Percentiles rank a stretch among this genome's conserved stretches.
These are phyloP conservation scores for Tetrax tetrax DNA, from an alignment of 2,113 vertebrate species.

Conservation along the genomic window DNA sequence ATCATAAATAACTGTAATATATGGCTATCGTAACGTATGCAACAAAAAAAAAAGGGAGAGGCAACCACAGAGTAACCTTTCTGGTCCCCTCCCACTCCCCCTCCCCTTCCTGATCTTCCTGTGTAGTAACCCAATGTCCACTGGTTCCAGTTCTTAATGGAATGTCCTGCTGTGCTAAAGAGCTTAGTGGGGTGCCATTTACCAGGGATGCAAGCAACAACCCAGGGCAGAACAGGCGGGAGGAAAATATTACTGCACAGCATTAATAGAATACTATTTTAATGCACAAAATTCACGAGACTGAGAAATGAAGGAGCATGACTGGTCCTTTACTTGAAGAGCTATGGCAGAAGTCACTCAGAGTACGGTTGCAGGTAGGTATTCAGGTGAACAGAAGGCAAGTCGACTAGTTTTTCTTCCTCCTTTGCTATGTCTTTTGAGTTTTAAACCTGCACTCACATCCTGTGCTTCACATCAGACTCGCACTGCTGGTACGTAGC, in stretches of 20 bases:
- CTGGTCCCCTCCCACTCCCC: background rate
- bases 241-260: slow-evolving; percentile 43
- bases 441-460: background rate
- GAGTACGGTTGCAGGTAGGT: background rate
- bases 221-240: slow-evolving; percentile 42
- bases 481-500: rapidly evolving
- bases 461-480: background rate
- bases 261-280: slow-evolving; percentile 29
- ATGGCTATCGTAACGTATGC: background rate
- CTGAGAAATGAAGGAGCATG: background rate
- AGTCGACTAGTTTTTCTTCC: rapidly evolving
- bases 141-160: slow-evolving; percentile 59
- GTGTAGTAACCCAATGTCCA: slow-evolving; percentile 26
- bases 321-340: background rate
- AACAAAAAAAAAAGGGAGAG: slow-evolving; percentile 25
- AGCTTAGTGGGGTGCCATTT: slow-evolving; percentile 70
- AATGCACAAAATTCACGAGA: background rate
- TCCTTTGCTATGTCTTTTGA: background rate
- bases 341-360: background rate
- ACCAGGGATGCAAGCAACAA: slow-evolving; percentile 59
- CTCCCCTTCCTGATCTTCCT: slow-evolving; percentile 7
- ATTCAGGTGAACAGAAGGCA: background rate
- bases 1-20: slow-evolving; percentile 74
- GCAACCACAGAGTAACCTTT: slow-evolving; percentile 56
- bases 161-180: slow-evolving; percentile 60